Conservation (phyloP, 2,113 vertebrate genomes). For the Cyprinus carpio region DNA sequence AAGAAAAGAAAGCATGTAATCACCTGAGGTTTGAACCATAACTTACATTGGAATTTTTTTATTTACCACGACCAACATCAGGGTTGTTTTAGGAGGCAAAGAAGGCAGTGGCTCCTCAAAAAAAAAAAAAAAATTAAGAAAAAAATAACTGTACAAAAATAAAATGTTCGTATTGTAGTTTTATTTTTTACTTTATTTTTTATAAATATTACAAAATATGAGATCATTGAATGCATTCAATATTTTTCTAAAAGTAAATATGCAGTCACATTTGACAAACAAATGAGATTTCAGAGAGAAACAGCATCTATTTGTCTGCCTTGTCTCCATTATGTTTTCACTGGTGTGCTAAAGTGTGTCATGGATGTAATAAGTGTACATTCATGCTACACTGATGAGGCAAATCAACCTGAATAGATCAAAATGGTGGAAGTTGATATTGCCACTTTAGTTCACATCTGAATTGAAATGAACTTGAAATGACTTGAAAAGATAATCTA, state of each 20-base stretch:
- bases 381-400: neutral
- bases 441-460: neutral
- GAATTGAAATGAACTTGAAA: neutral
- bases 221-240: neutral
- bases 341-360: neutral
- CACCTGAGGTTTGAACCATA: neutral
- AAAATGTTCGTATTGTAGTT: neutral
- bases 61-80: neutral
- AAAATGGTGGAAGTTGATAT: neutral
- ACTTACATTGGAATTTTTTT: neutral
- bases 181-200: neutral
- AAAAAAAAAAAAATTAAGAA: neutral
- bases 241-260: too few relatives aligned
- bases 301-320: too few relatives aligned
- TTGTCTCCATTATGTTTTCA: neutral
- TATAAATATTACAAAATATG: neutral
- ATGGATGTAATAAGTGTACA: neutral
- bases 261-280: too few relatives aligned
- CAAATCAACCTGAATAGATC: neutral
- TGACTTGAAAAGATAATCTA: neutral
- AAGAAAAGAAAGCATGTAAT: neutral
- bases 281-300: neutral
- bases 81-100: neutral
- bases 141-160: neutral
- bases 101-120: neutral